Evolutionary conservation across 1,140 invertebrate species (phyloP), one percentile per base, ranked within the genome.

Genomic region (Hetaerina americana): DNA sequence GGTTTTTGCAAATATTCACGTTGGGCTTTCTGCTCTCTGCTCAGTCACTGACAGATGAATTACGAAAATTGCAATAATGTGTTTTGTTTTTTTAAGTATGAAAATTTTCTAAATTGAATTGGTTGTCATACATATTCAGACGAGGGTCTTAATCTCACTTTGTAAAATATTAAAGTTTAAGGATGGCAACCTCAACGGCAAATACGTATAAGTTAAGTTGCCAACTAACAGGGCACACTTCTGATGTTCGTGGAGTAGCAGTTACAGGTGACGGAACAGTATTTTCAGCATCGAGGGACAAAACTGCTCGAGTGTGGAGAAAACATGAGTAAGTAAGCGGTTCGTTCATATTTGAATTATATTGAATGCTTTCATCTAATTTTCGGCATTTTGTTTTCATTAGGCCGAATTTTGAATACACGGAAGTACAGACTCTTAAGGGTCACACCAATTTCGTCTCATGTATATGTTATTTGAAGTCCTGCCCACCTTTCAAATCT

Each of bases 401-500:
- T 73, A 86, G 80, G 74, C 85, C 84, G 71, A 82, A 84, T 72
- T 81, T 84, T 77, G 82, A 82, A 73, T 88, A 83, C 74, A 78
- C 79, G 0, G 88, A 89, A 77, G 84, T 84, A 5, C 84, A 87
- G 72, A 88, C 89, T 1, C 88, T 93, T 75, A 86, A 85, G 75
- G 93, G 93, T 28, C 94, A 96, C 76, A 88, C 84, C 69, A 94
- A 94, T 77, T 97, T 94, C 81, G 91, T 97, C 0, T 90, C 88
- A 1, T 88, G 88, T 75, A 88, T 96, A 0, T 90, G 88, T 78
- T 88, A 89, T 75, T 78, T 95, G 74, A 85, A 89, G 66, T 87
- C 91, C 5, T 87, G 85, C 73, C 79, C 86, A 73, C 81, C 84
- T 24, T 87, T 86, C 80, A 89, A 91, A 5, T 84, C 89, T 28